phyloP scores from a whole-genome alignment of 2,888 invertebrate genomes.

The Callyntrura sp. region DNA sequence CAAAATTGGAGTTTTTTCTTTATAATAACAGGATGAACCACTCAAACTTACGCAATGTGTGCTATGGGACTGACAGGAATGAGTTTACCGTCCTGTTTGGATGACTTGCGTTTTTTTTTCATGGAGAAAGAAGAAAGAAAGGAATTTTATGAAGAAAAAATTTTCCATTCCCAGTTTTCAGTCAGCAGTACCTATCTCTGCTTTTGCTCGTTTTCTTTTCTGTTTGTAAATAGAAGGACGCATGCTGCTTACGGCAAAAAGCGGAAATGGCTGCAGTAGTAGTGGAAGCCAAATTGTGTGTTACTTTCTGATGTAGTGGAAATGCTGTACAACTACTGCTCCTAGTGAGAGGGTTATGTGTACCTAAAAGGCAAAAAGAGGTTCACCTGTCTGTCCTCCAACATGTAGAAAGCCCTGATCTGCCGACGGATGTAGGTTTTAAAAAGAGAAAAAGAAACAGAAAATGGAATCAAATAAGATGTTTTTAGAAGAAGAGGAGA shows the following conservation, averaged over 20 bases:
- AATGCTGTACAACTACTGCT: neutral
- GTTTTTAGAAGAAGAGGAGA: slow-evolving; percentile 25
- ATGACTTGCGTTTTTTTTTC: slow-evolving; percentile 25
- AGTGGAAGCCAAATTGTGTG: neutral
- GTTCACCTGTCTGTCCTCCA: slow-evolving; percentile 27
- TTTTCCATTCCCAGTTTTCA: neutral
- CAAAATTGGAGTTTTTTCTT: slow-evolving; percentile 46
- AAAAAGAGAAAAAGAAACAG: slow-evolving; percentile 14
- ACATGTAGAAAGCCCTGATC: slow-evolving; percentile 4
- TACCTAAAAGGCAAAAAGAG: neutral
- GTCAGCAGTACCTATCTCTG: slow-evolving; percentile 6
- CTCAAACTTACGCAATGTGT: slow-evolving; percentile 58
- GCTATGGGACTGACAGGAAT: slow-evolving; percentile 68
- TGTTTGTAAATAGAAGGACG: slow-evolving; percentile 43
- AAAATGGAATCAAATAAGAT: slow-evolving; percentile 60
- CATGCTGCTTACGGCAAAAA: neutral
- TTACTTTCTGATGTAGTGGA: neutral
- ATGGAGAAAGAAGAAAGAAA: neutral
- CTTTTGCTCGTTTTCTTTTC: slow-evolving; percentile 35
- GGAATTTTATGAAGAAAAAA: slow-evolving; percentile 45
- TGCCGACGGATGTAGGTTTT: slow-evolving; percentile 42
- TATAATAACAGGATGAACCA: slow-evolving; percentile 47
- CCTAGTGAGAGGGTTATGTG: neutral
- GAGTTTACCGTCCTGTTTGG: slow-evolving; percentile 52
- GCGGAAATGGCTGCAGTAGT: neutral